Evolutionary conservation across 2,888 invertebrate genomes (phyloP).

Genomic region (Lucinisca nassula): DNA sequence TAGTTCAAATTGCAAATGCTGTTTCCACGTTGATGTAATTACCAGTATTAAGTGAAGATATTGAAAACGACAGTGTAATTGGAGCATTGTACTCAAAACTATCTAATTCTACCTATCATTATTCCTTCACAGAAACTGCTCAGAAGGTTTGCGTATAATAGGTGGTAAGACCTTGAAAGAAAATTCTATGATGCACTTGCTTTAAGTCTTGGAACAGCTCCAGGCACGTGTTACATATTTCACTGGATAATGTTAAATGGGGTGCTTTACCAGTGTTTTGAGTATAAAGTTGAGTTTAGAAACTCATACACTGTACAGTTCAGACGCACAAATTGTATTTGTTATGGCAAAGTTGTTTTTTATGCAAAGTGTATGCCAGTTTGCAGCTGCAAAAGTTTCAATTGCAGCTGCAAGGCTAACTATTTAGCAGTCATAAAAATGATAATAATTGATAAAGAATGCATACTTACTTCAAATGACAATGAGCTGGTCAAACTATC

Average conservation of each 20-base stretch:
- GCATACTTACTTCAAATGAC: background rate
- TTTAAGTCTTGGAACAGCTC: background rate
- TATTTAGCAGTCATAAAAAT: background rate
- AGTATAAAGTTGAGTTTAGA: background rate
- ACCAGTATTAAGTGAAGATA: conserved; percentile 49
- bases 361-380: background rate
- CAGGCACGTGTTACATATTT: background rate
- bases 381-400: background rate
- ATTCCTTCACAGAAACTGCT: conserved; percentile 18
- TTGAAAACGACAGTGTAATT: background rate
- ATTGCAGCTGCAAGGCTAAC: background rate
- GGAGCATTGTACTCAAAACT: conserved; percentile 27
- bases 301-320: background rate
- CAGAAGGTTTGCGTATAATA: conserved; percentile 25
- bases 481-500: background rate
- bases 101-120: conserved; percentile 22
- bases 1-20: conserved; percentile 64
- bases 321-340: background rate
- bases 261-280: background rate
- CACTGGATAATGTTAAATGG: background rate
- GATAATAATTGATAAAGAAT: background rate
- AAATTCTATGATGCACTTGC: background rate
- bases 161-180: conserved; percentile 14
- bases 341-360: background rate
- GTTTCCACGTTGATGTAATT: conserved; percentile 65